A percentile compares a stretch with the other conserved stretches of the same genome.
Conservation (phyloP, 2,888 invertebrate genomes). For the Psylliodes chrysocephalus region DNA sequence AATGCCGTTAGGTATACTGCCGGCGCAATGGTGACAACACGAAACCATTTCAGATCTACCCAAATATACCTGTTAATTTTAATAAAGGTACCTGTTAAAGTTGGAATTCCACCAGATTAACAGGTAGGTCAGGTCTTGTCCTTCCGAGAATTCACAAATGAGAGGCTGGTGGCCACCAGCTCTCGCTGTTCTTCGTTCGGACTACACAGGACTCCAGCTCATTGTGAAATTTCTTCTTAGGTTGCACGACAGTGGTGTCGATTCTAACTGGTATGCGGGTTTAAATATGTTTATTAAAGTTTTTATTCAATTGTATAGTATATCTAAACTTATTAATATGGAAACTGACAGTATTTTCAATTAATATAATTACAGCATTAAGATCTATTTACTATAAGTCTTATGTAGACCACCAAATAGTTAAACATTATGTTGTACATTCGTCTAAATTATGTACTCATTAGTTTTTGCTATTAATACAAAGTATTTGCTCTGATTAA, state of each 20-base stretch:
- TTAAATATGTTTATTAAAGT: too few relatives aligned
- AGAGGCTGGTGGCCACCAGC: constrained; percentile 44
- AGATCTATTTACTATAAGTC: too few relatives aligned
- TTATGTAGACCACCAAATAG: too few relatives aligned
- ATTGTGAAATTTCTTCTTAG: constrained; percentile 44
- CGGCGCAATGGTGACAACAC: constrained; percentile 22
- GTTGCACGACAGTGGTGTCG: neutral
- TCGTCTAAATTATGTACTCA: too few relatives aligned
- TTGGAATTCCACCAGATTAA: constrained; percentile 45
- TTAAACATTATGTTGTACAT: too few relatives aligned
- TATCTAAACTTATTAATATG: too few relatives aligned
- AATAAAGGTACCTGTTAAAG: constrained; percentile 49
- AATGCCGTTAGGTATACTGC: constrained; percentile 25
- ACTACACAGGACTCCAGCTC: constrained; percentile 33
- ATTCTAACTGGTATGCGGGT: too few relatives aligned
- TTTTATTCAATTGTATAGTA: too few relatives aligned
- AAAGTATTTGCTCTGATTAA: too few relatives aligned
- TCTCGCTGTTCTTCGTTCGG: constrained; percentile 8
- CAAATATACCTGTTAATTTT: constrained; percentile 42
- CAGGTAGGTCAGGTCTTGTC: constrained; percentile 44
- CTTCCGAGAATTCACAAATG: constrained; percentile 52
- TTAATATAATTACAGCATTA: too few relatives aligned
- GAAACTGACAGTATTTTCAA: too few relatives aligned
- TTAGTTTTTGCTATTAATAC: too few relatives aligned
- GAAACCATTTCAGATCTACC: constrained; percentile 18